Conservation (phyloP, 2,113 vertebrate species). For the Cynopterus brachyotis region DNA sequence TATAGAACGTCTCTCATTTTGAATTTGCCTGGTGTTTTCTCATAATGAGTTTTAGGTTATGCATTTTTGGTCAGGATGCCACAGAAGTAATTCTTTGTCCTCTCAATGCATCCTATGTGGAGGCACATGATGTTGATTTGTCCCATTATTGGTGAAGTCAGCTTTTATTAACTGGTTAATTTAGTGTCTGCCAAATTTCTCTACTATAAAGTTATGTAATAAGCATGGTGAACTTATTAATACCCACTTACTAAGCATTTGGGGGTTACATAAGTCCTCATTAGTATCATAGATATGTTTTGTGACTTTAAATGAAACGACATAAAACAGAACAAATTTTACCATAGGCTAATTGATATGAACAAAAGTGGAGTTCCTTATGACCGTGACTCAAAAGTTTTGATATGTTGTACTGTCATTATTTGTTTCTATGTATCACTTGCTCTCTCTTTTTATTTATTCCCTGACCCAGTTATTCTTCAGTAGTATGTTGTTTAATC, state of each 20-base stretch:
- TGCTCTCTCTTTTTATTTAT: no score
- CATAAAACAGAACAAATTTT: background rate
- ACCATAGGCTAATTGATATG: background rate
- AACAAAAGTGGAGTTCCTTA: background rate
- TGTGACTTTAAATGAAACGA: background rate
- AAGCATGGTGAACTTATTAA: background rate
- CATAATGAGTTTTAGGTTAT: background rate
- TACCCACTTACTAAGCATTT: background rate
- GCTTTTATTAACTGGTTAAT: background rate
- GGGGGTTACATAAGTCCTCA: background rate
- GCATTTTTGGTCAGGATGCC: background rate
- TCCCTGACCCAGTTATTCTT: no score
- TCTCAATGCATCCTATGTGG: background rate
- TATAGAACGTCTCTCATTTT: background rate
- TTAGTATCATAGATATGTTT: background rate
- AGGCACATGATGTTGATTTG: background rate
- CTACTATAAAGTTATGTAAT: background rate
- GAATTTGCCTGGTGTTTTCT: background rate
- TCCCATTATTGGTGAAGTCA: background rate
- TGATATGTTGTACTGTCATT: no score
- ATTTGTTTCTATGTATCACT: no score
- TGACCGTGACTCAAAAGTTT: no score
- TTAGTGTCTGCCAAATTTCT: background rate
- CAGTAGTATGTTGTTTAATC: no score
- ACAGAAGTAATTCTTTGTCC: background rate